Evolutionary conservation across 2,797 vertebrate species (phyloP).

Genomic region (Malurus splendens): DNA sequence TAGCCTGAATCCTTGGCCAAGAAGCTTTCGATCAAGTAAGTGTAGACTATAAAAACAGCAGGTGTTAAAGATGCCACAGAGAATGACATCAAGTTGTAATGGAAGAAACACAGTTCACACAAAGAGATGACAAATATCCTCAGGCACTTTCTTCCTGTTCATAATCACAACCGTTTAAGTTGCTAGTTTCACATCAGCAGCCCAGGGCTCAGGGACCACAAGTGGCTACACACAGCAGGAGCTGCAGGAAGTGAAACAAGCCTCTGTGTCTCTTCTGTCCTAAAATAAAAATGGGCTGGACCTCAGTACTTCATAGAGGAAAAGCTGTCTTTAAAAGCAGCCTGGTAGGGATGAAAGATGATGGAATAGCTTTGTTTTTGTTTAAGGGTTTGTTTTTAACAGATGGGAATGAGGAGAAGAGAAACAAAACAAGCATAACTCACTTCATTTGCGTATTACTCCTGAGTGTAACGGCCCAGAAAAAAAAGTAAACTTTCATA

Average conservation of each 20-base stretch:
- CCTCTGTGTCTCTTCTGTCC: background rate
- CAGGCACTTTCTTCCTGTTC: background rate
- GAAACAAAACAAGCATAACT: background rate
- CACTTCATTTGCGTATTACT: background rate
- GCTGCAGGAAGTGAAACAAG: constrained; percentile 7
- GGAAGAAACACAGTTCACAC: constrained; percentile 1
- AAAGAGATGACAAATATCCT: constrained; percentile 10
- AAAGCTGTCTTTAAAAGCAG: background rate
- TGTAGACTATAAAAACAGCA: background rate
- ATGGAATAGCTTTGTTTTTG: background rate
- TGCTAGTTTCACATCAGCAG: background rate
- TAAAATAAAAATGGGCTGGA: constrained; percentile 3
- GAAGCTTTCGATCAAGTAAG: background rate
- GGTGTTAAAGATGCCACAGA: background rate
- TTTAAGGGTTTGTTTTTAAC: constrained; percentile 6
- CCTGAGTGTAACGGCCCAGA: background rate
- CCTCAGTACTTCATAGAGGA: background rate
- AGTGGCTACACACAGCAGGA: background rate
- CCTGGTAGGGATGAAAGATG: background rate
- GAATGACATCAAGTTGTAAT: background rate
- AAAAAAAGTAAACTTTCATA: background rate
- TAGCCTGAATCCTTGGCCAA: background rate
- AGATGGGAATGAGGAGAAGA: background rate
- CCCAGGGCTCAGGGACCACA: background rate
- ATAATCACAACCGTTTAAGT: background rate